Evolutionary conservation across 2,797 vertebrate genomes (phyloP).

Genomic region (Potorous gilbertii): DNA sequence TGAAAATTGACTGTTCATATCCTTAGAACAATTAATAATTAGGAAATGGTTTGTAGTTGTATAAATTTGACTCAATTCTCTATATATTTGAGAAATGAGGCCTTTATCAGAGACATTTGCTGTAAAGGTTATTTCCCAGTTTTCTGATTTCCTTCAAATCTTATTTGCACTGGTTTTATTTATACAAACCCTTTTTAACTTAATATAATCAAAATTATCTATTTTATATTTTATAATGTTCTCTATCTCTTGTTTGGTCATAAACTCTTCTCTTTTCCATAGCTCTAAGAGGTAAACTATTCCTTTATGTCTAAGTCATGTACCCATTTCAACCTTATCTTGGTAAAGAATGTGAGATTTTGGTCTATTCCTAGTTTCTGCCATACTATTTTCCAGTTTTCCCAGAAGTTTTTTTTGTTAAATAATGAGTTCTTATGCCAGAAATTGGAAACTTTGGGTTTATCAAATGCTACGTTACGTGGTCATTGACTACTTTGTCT

Average conservation of each 20-base stretch:
- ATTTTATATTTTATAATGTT: neutral
- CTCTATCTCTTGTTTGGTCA: neutral
- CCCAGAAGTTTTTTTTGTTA: too few species aligned
- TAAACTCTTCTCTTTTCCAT: neutral
- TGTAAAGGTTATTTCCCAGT: neutral
- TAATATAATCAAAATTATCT: neutral
- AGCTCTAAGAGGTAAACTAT: neutral
- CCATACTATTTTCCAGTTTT: neutral
- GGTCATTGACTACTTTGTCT: too few species aligned
- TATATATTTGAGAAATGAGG: too few species aligned
- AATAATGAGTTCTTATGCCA: too few species aligned
- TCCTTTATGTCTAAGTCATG: neutral
- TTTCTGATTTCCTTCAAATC: neutral
- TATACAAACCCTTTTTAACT: neutral
- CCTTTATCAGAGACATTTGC: neutral
- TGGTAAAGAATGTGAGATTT: neutral
- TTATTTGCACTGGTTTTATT: neutral
- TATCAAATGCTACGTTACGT: too few species aligned
- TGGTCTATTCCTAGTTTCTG: neutral
- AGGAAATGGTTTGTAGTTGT: neutral
- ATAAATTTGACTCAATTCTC: neutral
- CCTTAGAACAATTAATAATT: neutral
- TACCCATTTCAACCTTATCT: neutral
- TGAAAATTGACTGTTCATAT: neutral
- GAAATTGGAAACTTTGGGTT: too few species aligned